A percentile compares a stretch with the other conserved stretches of the same genome.
Evolutionary conservation across 2,888 invertebrate species (phyloP).

Genomic region (Teleogryllus oceanicus): DNA sequence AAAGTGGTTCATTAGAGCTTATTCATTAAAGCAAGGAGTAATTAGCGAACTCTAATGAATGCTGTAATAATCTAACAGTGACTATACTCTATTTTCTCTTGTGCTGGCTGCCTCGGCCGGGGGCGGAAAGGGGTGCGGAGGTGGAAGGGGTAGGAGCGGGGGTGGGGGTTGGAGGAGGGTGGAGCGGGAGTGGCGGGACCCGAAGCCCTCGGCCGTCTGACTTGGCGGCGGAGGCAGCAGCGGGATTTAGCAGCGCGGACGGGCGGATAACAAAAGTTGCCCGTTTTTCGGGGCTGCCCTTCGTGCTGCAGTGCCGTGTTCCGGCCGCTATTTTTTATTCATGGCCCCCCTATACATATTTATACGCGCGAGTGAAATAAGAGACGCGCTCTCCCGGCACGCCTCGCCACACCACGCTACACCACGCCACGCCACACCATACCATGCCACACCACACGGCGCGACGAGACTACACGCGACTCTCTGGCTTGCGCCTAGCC

Average conservation of each 20-base stretch:
- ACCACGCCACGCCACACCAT: no score
- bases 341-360: background rate
- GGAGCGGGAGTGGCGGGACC: conserved; percentile 54
- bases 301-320: background rate
- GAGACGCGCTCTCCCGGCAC: background rate
- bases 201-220: conserved; percentile 47
- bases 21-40: conserved; percentile 87
- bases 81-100: conserved; percentile 33
- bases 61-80: conserved; percentile 65
- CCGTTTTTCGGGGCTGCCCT: conserved; percentile 18
- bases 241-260: conserved; percentile 18
- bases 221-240: background rate
- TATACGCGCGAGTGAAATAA: background rate
- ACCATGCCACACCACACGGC: no score
- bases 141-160: conserved; percentile 49
- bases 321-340: background rate
- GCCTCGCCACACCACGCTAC: no score
- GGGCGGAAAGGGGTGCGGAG: conserved; percentile 35
- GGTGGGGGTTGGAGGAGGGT: conserved; percentile 41
- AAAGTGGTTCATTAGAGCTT: conserved; percentile 88
- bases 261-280: conserved; percentile 1
- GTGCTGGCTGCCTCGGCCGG: conserved; percentile 24
- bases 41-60: conserved; percentile 85
- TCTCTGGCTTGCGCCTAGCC: no score
- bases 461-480: no score